Conservation (phyloP, 2,113 vertebrate species). For the Pygoscelis adeliae region DNA sequence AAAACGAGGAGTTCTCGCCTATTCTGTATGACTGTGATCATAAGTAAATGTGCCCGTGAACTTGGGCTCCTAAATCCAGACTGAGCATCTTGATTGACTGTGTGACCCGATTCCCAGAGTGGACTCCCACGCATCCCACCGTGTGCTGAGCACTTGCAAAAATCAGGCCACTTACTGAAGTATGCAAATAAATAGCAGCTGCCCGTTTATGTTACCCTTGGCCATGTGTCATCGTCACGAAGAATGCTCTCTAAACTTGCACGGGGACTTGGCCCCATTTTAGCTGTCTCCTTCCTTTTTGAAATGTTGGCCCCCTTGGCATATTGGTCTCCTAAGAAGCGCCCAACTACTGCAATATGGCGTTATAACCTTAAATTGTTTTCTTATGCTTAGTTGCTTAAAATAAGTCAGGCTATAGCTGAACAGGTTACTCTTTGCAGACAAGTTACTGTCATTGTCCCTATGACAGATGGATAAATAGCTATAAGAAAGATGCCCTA, state of each 20-base stretch:
- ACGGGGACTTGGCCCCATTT: neutral
- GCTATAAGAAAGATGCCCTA: slow-evolving; percentile 39
- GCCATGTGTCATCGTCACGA: neutral
- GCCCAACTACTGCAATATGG: neutral
- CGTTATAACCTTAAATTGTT: neutral
- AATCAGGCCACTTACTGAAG: neutral
- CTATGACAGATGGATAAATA: slow-evolving; percentile 52
- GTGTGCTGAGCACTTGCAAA: neutral
- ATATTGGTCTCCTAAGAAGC: slow-evolving; percentile 14
- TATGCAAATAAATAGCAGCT: neutral
- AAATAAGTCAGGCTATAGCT: slow-evolving; percentile 53
- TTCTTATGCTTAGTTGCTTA: neutral
- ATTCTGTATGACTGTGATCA: neutral
- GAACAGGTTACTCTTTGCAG: slow-evolving; percentile 47
- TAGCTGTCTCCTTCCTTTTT: slow-evolving; percentile 36
- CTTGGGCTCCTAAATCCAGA: neutral
- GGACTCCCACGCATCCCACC: neutral
- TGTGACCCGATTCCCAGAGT: fast-evolving
- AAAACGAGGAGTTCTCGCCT: neutral
- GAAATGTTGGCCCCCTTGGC: slow-evolving; percentile 8
- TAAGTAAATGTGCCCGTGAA: neutral
- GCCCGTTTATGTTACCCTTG: neutral
- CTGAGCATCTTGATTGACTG: neutral
- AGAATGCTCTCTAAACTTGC: slow-evolving; percentile 51
- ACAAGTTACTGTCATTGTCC: slow-evolving; percentile 28